Evolutionary conservation across 2,888 invertebrate species (phyloP).

Genomic region (Drosophila imparisetae): DNA sequence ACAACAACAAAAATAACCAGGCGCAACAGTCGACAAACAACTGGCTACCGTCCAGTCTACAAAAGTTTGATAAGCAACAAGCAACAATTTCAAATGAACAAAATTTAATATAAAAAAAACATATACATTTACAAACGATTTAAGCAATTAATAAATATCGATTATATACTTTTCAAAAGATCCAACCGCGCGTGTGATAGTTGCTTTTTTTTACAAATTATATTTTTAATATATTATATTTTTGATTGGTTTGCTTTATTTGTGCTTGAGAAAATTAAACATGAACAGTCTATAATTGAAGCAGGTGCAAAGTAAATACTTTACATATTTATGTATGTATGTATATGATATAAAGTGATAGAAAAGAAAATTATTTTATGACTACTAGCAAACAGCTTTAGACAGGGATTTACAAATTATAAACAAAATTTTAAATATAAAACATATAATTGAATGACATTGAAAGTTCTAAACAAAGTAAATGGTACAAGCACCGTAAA

Average conservation of each 20-base stretch:
- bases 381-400: conserved; percentile 65
- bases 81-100: conserved; percentile 39
- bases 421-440: conserved; percentile 51
- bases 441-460: conserved; percentile 36
- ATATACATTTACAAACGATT: conserved; percentile 29
- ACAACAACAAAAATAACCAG: conserved; percentile 57
- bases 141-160: conserved; percentile 43
- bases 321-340: conserved; percentile 60
- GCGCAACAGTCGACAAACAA: conserved; percentile 67
- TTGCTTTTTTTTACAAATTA: conserved; percentile 18
- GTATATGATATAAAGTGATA: conserved; percentile 62
- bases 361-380: conserved; percentile 48
- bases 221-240: conserved; percentile 5
- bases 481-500: conserved; percentile 49
- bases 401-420: conserved; percentile 72
- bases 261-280: conserved; percentile 27
- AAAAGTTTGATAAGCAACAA: conserved; percentile 64
- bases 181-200: conserved; percentile 63
- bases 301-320: conserved; percentile 32
- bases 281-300: conserved; percentile 18
- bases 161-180: conserved; percentile 48
- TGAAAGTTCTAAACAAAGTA: conserved; percentile 42
- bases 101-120: conserved; percentile 23
- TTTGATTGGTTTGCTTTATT: conserved; percentile 13
- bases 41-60: conserved; percentile 82